Conservation (phyloP, 2,888 invertebrate species). For the Diloba caeruleocephala region DNA sequence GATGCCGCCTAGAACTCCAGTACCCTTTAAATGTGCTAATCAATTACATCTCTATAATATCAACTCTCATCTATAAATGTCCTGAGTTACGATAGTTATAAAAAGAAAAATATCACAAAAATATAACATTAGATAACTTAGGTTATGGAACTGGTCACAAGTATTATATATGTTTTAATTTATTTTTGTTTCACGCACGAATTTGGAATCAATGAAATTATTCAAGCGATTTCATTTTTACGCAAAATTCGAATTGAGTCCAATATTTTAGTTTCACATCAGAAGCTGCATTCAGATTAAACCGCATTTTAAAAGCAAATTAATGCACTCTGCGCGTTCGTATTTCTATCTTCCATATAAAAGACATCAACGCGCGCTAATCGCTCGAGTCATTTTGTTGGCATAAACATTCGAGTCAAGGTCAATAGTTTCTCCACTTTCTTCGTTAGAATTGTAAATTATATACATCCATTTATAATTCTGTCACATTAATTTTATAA, state of each 20-base stretch:
- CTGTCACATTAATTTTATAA: slow-evolving; percentile 4
- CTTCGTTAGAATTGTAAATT: slow-evolving; percentile 38
- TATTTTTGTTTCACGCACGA: no score
- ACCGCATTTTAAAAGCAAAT: slow-evolving; percentile 12
- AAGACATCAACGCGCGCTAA: slow-evolving; percentile 68
- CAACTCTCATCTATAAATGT: no score
- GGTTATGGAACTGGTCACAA: no score
- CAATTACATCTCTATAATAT: no score
- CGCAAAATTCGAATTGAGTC: not conserved
- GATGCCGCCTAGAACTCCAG: no score
- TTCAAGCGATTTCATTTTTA: no score
- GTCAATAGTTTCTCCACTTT: slow-evolving; percentile 53
- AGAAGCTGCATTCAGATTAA: not conserved
- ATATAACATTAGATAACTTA: no score
- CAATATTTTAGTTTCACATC: not conserved
- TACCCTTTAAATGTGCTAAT: no score
- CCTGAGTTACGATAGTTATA: no score
- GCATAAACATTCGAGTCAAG: slow-evolving; percentile 49
- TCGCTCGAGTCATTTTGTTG: slow-evolving; percentile 20
- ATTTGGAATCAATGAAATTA: no score
- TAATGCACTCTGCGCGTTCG: not conserved
- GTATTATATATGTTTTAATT: no score
- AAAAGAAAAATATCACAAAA: no score
- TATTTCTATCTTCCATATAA: slow-evolving; percentile 44
- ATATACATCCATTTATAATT: slow-evolving; percentile 7